These are phyloP conservation scores for Chaenocephalus aceratus DNA, from an alignment of 2,113 vertebrate genomes.

Conservation along the genomic window DNA sequence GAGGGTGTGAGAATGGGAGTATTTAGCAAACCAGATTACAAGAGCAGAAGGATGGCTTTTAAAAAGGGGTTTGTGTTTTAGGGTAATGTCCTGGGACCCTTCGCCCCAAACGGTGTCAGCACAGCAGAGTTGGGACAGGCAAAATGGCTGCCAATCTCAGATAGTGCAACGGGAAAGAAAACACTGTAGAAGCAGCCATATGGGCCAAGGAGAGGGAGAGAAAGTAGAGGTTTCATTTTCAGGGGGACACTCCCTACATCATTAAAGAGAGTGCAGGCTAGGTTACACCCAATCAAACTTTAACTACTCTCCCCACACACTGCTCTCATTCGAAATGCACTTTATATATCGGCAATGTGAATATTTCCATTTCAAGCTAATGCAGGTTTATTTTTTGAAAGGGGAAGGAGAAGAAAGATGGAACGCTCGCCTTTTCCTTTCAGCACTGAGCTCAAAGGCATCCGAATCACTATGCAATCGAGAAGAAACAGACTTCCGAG, in stretches of 20 bases:
- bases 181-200: constrained; percentile 15
- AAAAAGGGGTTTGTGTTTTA: constrained; percentile 3
- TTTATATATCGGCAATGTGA: constrained; percentile 49
- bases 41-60: constrained; percentile 18
- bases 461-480: constrained; percentile 50
- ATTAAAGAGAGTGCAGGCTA: constrained; percentile 56
- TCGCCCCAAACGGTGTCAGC: constrained; percentile 62
- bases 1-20: constrained; percentile 57
- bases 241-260: constrained; percentile 43
- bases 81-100: constrained; percentile 50
- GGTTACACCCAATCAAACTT: constrained; percentile 68
- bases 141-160: constrained; percentile 54
- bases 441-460: constrained; percentile 27
- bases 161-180: constrained; percentile 8
- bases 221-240: constrained; percentile 27
- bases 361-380: constrained; percentile 65
- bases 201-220: background rate
- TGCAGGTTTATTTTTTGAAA: constrained; percentile 30
- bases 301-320: constrained; percentile 45
- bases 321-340: constrained; percentile 55
- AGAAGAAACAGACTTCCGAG: constrained; percentile 23
- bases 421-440: constrained; percentile 2
- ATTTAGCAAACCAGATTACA: constrained; percentile 50
- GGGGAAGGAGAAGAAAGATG: constrained; percentile 16
- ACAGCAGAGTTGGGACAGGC: constrained; percentile 60